Conservation (phyloP, 2,797 vertebrate genomes). For the Lepus oiostolus region DNA sequence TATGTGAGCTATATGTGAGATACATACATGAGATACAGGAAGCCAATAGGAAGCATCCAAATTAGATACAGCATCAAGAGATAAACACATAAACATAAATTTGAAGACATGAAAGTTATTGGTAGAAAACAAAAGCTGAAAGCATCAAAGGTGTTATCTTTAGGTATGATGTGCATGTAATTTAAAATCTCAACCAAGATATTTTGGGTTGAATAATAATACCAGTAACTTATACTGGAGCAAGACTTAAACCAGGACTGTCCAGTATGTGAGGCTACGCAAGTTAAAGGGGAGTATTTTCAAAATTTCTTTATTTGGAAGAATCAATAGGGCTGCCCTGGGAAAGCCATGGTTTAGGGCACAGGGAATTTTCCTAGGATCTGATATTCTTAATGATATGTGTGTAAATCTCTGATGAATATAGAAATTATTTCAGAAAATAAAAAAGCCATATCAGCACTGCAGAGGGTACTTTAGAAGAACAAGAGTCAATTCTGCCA, state of each 20-base stretch:
- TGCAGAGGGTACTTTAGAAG: not conserved
- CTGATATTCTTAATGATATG: not conserved
- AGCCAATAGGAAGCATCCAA: constrained; percentile 59
- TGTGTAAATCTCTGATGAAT: not conserved
- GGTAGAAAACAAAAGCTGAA: not conserved
- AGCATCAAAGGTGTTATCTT: not conserved
- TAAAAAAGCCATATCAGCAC: not conserved
- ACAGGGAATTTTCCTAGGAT: not conserved
- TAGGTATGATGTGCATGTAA: not conserved
- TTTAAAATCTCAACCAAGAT: not conserved
- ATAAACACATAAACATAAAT: constrained; percentile 29
- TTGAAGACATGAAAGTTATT: not conserved
- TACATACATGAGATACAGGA: constrained; percentile 7
- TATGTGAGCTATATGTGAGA: constrained; percentile 35
- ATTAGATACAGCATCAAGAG: constrained; percentile 45
- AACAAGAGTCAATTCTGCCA: not conserved
- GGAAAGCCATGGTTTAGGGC: not conserved
- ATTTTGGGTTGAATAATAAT: constrained; percentile 18
- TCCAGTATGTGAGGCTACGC: not conserved
- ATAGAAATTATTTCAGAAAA: constrained; percentile 27
- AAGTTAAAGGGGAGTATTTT: not conserved
- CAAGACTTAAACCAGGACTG: constrained; percentile 17
- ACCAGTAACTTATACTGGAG: not conserved
- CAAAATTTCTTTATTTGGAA: constrained; percentile 3
- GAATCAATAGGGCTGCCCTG: not conserved